Evolutionary conservation across 2,797 vertebrate genomes (phyloP).

Genomic region (Heteromormyrus szaboi): DNA sequence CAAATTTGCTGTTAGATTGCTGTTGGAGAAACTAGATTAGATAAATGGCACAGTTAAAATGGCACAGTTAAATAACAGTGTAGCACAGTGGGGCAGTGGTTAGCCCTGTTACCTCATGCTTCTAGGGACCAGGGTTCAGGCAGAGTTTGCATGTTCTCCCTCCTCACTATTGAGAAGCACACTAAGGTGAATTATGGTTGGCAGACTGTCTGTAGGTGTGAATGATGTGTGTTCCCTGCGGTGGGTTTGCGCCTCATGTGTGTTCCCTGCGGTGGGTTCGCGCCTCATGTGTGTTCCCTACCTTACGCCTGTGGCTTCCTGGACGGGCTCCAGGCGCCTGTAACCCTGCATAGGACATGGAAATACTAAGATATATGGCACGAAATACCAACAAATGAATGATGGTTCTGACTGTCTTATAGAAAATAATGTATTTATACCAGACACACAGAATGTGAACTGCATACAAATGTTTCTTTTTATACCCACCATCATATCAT

Average conservation of each 20-base stretch:
- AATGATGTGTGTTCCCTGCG: background rate
- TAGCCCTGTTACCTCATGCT: background rate
- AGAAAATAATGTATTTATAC: background rate
- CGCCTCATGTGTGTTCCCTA: background rate
- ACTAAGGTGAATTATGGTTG: background rate
- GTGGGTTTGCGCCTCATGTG: background rate
- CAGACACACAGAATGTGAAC: background rate
- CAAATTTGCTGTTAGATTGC: background rate
- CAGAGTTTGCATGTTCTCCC: background rate
- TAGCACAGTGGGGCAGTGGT: background rate
- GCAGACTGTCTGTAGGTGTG: background rate
- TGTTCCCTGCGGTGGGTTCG: background rate
- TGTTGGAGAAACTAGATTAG: background rate
- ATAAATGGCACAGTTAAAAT: background rate
- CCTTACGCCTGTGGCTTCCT: background rate
- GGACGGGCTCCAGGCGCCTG: background rate
- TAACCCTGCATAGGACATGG: background rate
- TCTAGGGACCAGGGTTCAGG: background rate
- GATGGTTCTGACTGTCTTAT: background rate
- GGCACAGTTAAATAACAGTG: background rate
- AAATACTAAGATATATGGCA: background rate
- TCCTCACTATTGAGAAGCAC: background rate
- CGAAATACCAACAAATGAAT: background rate
- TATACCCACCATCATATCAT: background rate
- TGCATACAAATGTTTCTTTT: background rate